Base-by-base conservation (phyloP, 2,113 vertebrate genomes). In the Polypterus senegalus region DNA sequence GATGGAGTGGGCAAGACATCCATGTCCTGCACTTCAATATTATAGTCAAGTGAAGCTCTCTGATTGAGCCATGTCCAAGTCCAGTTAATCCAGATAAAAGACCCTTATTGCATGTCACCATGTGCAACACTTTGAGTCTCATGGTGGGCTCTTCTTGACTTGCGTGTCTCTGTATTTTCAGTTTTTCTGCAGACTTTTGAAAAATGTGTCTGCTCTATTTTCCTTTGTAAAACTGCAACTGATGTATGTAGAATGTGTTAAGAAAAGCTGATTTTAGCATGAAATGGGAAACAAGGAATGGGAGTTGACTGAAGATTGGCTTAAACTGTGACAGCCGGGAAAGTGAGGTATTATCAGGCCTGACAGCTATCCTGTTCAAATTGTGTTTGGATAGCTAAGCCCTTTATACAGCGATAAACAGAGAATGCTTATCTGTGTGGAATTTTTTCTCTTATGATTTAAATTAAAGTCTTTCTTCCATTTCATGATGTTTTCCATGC, bases 221-320 rank as follows among this genome's bases (percentile, higher is more conserved):
- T 54, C 57, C 61, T 65, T 57, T 65, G 49, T 61, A 49, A 65
- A 60, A 11, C 54, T 48, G 44, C 54, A 61, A 54, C 59, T 46
- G 47, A 66, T 27, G 11, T 58, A 51, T 52, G 48, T 6, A 11
- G 8, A 54, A 11, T 43, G 45, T 63, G 58, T 52, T 60, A 52
- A 48, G 53, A 62, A 65, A 66, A 61, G 52, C 43, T n/a, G 58
- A 8, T 71, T 44, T 65, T 55, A 60, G 64, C 64, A 64, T 59
- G 69, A 65, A 54, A 64, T 59, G 55, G 65, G 46, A 9, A 65
- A 56, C 61, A 48, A 58, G 1, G 4, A 58, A 45, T 45, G 46
- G 46, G 56, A 5, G 27, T 27, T 27, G 27, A 27, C 27, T 27
- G 27, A 27, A 27, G 27, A 27, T 27, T 27, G 27, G 27, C 27